phyloP scores from a whole-genome alignment of 2,113 vertebrate genomes.

The Phalacrocorax pelagicus region DNA sequence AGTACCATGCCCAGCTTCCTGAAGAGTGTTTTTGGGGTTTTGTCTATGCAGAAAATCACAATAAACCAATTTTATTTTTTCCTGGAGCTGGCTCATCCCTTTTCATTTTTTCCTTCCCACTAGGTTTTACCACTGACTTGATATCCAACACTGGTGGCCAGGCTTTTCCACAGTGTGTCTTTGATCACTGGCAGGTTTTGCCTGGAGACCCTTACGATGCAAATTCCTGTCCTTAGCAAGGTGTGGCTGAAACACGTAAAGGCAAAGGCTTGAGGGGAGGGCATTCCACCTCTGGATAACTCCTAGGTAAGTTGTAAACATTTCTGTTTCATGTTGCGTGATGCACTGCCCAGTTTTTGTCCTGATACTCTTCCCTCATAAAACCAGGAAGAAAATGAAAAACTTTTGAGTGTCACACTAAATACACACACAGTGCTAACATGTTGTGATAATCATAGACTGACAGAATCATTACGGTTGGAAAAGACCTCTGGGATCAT shows the following conservation, averaged over 20 bases:
- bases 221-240: conserved; percentile 33
- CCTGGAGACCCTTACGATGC: conserved; percentile 43
- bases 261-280: conserved; percentile 59
- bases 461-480: no score
- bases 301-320: conserved; percentile 49
- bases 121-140: conserved; percentile 61
- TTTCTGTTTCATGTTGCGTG: not conserved
- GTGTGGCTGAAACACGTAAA: conserved; percentile 45
- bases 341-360: not conserved
- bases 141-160: conserved; percentile 56
- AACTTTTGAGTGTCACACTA: not conserved
- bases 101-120: not conserved
- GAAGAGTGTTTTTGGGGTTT: not conserved
- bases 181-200: conserved; percentile 67
- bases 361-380: not conserved
- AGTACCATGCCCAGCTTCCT: not conserved
- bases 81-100: not conserved
- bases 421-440: not conserved
- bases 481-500: no score
- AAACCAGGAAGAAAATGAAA: not conserved
- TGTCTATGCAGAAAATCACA: not conserved
- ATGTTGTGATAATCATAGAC: not conserved
- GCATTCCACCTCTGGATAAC: conserved; percentile 47
- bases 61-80: not conserved
- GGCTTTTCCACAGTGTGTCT: conserved; percentile 63